Evolutionary conservation across 2,888 invertebrate species (phyloP), one percentile per base, ranked within the genome.

Genomic region (Scaptomyza parva): DNA sequence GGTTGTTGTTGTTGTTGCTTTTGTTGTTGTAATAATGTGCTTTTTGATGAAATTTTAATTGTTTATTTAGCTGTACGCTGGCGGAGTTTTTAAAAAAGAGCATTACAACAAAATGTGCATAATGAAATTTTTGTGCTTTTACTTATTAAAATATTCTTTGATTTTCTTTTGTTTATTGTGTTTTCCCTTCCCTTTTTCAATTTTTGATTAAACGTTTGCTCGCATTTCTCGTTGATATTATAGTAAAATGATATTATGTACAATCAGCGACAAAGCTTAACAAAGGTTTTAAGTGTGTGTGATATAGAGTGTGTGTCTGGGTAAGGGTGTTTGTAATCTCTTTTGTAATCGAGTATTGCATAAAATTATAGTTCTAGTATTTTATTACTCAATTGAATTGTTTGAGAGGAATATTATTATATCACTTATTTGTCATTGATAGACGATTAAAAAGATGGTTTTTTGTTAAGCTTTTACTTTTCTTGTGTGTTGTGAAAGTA

Each of bases 1-100:
- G 44, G n/a, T 43, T 22, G 3, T 1, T 17, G 8, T 54, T 55
- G 51, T 48, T 57, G 44, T 59, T 43, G 33, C 40, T 43, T 41
- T 30, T 3, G 11, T 75, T 33, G 33, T 59, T 55, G 3, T 33
- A 22, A 4, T 18, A 18, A 50, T 64, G 37, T 35, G 30, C 40
- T 40, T 74, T 77, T 80, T 81, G 69, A 74, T 75, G 54, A 58
- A 55, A 61, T 78, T 77, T 77, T 75, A 75, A 78, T 66, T 66
- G 70, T 70, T 59, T 62, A 61, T 61, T 73, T 55, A 71, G 58
- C 47, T 60, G 45, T 24, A 39, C n/a, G 35, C 18, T n/a, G 14
- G 57, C 30, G 2, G 51, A 37, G 1, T n/a, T 33, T 35, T 8
- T 0, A 14, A 35, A 35, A n/a, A 39, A 45, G 37, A 51, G 37